Evolutionary conservation across 2,113 vertebrate genomes (phyloP).

Genomic region (Trogon surrucura): DNA sequence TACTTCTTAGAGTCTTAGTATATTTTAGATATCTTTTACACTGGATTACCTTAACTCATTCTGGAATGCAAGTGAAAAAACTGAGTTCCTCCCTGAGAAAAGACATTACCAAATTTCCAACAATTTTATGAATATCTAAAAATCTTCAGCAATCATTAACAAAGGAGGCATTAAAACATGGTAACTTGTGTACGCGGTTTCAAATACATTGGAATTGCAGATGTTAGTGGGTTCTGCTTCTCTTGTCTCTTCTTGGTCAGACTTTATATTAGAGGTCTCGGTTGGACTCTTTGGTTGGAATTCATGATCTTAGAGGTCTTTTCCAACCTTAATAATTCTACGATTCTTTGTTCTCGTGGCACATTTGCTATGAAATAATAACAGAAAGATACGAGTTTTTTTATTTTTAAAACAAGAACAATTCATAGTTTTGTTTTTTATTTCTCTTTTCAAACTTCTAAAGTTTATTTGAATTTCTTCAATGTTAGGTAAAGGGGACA

Average conservation of each 20-base stretch:
- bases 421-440: not conserved
- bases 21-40: not conserved
- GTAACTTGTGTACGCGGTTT: not conserved
- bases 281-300: no score
- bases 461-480: not conserved
- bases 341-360: not conserved
- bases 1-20: not conserved
- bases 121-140: not conserved
- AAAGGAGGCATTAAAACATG: not conserved
- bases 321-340: no score
- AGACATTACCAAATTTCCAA: accelerated
- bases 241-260: not conserved
- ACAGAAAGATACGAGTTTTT: not conserved
- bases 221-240: not conserved
- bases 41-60: not conserved
- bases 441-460: not conserved
- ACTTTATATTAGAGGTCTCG: no score
- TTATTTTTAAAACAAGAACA: not conserved
- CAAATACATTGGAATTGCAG: not conserved
- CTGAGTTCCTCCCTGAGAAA: not conserved
- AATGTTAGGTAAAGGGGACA: not conserved
- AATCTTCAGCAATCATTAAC: not conserved
- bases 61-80: not conserved
- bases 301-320: no score
- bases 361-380: not conserved